Evolutionary conservation across 1,140 invertebrate genomes (phyloP).

Genomic region (Paraescarpia echinospica): DNA sequence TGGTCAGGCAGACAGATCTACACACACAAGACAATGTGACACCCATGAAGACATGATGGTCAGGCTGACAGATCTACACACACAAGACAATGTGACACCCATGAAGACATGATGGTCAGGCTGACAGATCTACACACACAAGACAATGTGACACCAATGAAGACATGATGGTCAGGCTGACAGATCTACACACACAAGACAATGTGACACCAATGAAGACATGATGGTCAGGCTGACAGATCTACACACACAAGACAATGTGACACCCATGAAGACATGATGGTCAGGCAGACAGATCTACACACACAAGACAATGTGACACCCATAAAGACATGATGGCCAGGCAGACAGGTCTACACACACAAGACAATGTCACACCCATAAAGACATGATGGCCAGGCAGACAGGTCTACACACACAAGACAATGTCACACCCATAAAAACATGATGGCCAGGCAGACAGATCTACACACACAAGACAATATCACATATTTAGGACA

Average conservation of each 20-base stretch:
- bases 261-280: neutral
- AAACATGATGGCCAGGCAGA: neutral
- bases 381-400: conserved; percentile 80
- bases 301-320: neutral
- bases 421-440: neutral
- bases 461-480: conserved; percentile 71
- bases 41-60: neutral
- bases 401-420: conserved; percentile 66
- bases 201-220: neutral
- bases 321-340: neutral
- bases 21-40: neutral
- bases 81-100: neutral
- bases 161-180: conserved; percentile 76
- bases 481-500: conserved; percentile 61
- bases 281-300: neutral
- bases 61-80: neutral
- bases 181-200: conserved; percentile 61
- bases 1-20: neutral
- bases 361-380: conserved; percentile 68
- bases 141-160: conserved; percentile 82
- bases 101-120: neutral
- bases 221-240: neutral
- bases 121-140: neutral
- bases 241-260: neutral
- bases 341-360: neutral